Evolutionary conservation across 2,113 vertebrate genomes (phyloP).

Genomic region (Elanus axillaris): DNA sequence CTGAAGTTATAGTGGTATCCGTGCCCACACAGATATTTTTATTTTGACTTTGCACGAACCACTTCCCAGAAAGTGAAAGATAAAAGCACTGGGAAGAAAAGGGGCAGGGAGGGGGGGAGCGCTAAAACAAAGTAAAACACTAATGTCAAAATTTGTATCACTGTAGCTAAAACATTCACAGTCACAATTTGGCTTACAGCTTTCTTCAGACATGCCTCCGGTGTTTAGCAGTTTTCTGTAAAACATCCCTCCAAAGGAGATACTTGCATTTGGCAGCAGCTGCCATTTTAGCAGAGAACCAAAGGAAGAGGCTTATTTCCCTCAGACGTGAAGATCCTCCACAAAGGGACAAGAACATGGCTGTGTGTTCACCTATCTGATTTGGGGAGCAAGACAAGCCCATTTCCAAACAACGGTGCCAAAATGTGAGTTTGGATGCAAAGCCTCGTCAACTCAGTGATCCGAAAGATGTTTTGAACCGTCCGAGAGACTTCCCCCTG

Average conservation of each 20-base stretch:
- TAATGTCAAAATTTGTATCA: not conserved
- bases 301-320: not conserved
- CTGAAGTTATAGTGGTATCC: not conserved
- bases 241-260: not conserved
- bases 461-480: not conserved
- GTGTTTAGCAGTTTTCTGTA: not conserved
- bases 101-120: accelerated
- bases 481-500: not conserved
- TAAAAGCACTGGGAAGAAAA: not conserved
- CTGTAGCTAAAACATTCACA: not conserved
- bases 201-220: not conserved
- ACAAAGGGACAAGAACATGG: not conserved
- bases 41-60: not conserved
- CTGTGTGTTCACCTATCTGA: not conserved
- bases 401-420: not conserved
- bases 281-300: not conserved
- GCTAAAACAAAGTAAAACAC: not conserved
- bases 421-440: not conserved
- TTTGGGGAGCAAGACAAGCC: not conserved
- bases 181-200: not conserved
- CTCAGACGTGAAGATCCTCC: not conserved
- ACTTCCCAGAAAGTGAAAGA: not conserved
- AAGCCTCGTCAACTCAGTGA: not conserved
- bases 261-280: not conserved
- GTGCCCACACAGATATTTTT: not conserved